A percentile compares a stretch with the other conserved stretches of the same genome.
phyloP scores from a whole-genome alignment of 2,113 vertebrate genomes.

The Sigmodon hispidus region DNA sequence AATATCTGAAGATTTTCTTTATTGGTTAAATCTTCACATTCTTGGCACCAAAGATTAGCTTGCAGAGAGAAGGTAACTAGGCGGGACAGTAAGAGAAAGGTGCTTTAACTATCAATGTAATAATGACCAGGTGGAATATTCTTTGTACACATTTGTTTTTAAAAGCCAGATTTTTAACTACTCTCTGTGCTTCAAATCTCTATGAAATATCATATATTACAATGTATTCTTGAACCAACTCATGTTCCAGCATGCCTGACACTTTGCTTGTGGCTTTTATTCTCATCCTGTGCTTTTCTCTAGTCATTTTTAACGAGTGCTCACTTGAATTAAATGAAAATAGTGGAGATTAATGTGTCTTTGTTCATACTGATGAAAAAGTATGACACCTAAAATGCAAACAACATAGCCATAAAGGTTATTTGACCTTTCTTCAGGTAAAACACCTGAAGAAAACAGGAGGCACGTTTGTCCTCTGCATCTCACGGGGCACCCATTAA shows the following conservation, averaged over 20 bases:
- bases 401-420: background rate
- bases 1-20: slow-evolving; percentile 12
- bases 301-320: background rate
- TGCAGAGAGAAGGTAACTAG: background rate
- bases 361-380: background rate
- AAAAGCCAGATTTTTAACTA: slow-evolving; percentile 2
- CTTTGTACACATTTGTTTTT: background rate
- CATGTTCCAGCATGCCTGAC: background rate
- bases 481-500: background rate
- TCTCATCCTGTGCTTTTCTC: background rate
- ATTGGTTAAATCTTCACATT: background rate
- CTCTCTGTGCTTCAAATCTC: background rate
- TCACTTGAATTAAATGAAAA: background rate
- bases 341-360: background rate
- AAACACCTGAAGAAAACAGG: background rate
- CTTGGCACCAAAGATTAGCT: background rate
- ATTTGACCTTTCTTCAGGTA: background rate
- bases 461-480: background rate
- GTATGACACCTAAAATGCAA: background rate
- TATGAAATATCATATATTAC: background rate
- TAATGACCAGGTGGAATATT: background rate
- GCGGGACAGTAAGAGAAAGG: background rate
- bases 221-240: background rate
- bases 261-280: background rate
- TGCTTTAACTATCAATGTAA: background rate